These are phyloP conservation scores for Leptestheria dahalacensis DNA, from an alignment of 1,140 invertebrate species.

Conservation along the genomic window DNA sequence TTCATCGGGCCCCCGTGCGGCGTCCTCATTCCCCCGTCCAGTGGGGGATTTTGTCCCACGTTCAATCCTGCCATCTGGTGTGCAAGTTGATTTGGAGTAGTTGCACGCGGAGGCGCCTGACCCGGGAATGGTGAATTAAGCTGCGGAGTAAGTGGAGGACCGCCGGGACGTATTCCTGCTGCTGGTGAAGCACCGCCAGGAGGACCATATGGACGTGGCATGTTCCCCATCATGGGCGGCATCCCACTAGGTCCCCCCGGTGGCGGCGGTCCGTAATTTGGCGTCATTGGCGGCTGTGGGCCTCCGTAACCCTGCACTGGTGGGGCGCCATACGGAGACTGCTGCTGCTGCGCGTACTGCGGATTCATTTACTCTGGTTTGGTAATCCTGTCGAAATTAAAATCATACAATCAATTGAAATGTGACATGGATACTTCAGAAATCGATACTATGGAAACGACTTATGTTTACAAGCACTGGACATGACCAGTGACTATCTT, in stretches of 20 bases:
- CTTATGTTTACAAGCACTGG: too few relatives aligned
- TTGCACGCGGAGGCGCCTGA: neutral
- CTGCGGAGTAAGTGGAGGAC: neutral
- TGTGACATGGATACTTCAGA: too few relatives aligned
- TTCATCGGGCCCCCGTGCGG: slow-evolving; percentile 2
- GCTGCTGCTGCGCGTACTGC: neutral
- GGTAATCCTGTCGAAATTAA: too few relatives aligned
- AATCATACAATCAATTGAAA: too few relatives aligned
- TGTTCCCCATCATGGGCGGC: slow-evolving; percentile 6
- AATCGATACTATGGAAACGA: too few relatives aligned
- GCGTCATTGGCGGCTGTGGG: neutral
- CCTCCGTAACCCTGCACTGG: neutral
- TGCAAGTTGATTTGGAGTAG: slow-evolving; percentile 21
- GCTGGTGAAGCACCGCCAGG: neutral
- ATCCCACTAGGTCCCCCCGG: neutral
- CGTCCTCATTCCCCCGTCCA: slow-evolving; percentile 24
- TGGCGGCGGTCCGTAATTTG: slow-evolving; percentile 1
- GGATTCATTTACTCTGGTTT: slow-evolving; percentile 6
- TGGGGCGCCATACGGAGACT: slow-evolving; percentile 5
- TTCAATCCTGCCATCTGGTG: slow-evolving; percentile 31
- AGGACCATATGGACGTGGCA: slow-evolving; percentile 10
- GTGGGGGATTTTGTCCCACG: slow-evolving; percentile 22
- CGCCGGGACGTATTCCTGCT: slow-evolving; percentile 6
- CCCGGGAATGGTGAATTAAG: neutral
- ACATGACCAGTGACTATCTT: too few relatives aligned